A percentile compares a stretch with the other conserved stretches of the same genome.
These are phyloP conservation scores for Volucella inflata DNA, from an alignment of 2,888 invertebrate species.

Conservation along the genomic window DNA sequence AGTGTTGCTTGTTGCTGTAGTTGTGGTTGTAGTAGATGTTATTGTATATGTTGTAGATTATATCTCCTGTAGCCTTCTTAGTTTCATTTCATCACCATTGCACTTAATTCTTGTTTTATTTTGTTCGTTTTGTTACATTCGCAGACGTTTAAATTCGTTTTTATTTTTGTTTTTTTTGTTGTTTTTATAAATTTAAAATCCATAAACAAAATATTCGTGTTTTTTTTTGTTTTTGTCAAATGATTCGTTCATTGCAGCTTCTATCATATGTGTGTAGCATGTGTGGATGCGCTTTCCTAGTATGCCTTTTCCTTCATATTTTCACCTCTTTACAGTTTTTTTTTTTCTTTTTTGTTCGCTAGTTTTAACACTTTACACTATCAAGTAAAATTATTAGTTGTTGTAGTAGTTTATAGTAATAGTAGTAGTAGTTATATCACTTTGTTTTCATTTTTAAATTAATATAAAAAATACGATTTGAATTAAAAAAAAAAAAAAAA, in stretches of 20 bases:
- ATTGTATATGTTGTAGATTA: slow-evolving; percentile 46
- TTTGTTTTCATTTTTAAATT: slow-evolving; percentile 73
- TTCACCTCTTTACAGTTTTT: not conserved
- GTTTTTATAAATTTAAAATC: slow-evolving; percentile 34
- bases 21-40: slow-evolving; percentile 46
- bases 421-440: slow-evolving; percentile 74
- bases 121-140: slow-evolving; percentile 35
- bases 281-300: slow-evolving; percentile 70
- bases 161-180: slow-evolving; percentile 11
- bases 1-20: slow-evolving; percentile 53
- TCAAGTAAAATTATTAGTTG: slow-evolving; percentile 61
- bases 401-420: slow-evolving; percentile 61
- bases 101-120: slow-evolving; percentile 42
- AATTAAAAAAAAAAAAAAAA: slow-evolving; percentile 59
- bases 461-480: slow-evolving; percentile 72
- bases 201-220: slow-evolving; percentile 38
- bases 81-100: slow-evolving; percentile 72
- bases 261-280: slow-evolving; percentile 33
- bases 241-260: slow-evolving; percentile 35
- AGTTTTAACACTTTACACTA: slow-evolving; percentile 55
- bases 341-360: slow-evolving; percentile 19
- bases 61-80: slow-evolving; percentile 65
- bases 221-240: slow-evolving; percentile 5
- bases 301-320: slow-evolving; percentile 13
- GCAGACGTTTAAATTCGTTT: slow-evolving; percentile 45